Percentiles rank a stretch among this genome's conserved stretches.
Evolutionary conservation across 1,140 invertebrate genomes (phyloP).

Genomic region (Zeugodacus cucurbitae): DNA sequence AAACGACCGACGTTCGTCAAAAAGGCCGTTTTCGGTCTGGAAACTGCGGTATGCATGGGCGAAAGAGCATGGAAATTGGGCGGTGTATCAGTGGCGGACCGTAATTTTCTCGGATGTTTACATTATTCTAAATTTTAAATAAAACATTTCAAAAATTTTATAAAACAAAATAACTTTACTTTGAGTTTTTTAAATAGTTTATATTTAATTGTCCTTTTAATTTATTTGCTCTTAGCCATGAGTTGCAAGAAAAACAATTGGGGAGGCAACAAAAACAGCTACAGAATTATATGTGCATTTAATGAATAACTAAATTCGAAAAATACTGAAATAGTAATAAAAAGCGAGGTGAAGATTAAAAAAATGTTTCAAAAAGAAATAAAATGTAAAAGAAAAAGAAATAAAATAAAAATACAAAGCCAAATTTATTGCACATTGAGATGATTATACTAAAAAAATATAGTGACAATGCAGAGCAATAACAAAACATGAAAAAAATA

Average conservation of each 20-base stretch:
- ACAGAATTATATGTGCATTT: background rate
- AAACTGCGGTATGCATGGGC: no score
- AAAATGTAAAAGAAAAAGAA: background rate
- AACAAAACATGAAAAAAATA: background rate
- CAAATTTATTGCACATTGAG: background rate
- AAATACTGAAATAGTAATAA: background rate
- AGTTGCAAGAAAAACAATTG: background rate
- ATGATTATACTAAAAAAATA: background rate
- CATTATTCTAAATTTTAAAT: background rate
- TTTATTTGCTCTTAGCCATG: background rate
- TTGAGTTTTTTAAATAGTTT: background rate
- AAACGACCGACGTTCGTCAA: no score
- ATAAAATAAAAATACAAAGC: background rate
- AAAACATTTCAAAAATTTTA: background rate
- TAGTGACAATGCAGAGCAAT: background rate
- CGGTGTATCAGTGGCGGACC: no score
- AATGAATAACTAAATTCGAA: background rate
- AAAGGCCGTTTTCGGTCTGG: no score
- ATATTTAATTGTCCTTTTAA: background rate
- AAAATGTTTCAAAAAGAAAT: background rate
- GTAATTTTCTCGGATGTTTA: background rate
- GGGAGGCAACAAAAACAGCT: background rate
- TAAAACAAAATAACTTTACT: no score
- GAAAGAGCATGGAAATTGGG: no score
- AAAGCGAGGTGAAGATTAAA: background rate